A percentile compares a stretch with the other conserved stretches of the same genome.
phyloP scores from a whole-genome alignment of 2,888 invertebrate species.

The Herminia tarsipennalis region DNA sequence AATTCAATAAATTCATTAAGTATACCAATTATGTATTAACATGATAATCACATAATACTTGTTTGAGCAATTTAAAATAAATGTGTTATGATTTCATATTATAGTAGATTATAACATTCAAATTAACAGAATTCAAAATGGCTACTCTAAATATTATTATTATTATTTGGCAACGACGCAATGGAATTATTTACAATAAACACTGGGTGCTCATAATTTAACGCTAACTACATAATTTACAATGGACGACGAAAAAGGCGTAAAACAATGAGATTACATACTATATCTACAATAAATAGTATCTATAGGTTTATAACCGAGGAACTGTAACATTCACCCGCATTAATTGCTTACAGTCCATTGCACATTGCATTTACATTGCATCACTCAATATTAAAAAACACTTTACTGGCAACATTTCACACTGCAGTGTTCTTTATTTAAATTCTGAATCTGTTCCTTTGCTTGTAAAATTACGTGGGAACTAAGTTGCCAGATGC shows the following conservation, averaged over 20 bases:
- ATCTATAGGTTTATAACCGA: slow-evolving; percentile 42
- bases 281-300: slow-evolving; percentile 44
- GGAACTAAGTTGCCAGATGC: slow-evolving; percentile 33
- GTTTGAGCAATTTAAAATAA: slow-evolving; percentile 38
- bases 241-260: slow-evolving; percentile 42
- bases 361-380: slow-evolving; percentile 38
- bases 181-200: slow-evolving; percentile 41
- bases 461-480: slow-evolving; percentile 35
- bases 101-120: background rate
- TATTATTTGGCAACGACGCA: slow-evolving; percentile 42
- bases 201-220: slow-evolving; percentile 37
- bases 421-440: slow-evolving; percentile 28
- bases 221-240: slow-evolving; percentile 34
- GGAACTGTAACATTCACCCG: slow-evolving; percentile 47
- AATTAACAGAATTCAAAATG: background rate
- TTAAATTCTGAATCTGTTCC: slow-evolving; percentile 26
- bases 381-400: slow-evolving; percentile 34
- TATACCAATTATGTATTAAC: slow-evolving; percentile 19
- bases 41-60: slow-evolving; percentile 15
- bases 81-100: slow-evolving; percentile 1
- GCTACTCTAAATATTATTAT: slow-evolving; percentile 27
- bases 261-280: slow-evolving; percentile 42
- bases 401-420: slow-evolving; percentile 29
- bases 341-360: slow-evolving; percentile 39
- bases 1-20: slow-evolving; percentile 3